These are phyloP conservation scores for Pristionchus maxplancki DNA, from an alignment of 2,888 invertebrate genomes.

Conservation along the genomic window DNA sequence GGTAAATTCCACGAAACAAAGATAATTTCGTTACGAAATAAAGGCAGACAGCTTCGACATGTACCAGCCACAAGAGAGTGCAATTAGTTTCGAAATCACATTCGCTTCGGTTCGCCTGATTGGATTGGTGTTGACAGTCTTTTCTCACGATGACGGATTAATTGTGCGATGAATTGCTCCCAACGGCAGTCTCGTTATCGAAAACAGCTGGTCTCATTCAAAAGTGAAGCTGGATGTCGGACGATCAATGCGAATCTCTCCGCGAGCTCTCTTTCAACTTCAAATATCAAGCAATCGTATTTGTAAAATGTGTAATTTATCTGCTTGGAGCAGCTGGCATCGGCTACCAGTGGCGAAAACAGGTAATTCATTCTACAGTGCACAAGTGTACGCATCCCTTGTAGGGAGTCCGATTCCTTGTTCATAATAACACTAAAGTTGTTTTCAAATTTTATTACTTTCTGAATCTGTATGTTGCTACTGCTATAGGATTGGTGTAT, in stretches of 20 bases:
- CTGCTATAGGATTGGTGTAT: neutral
- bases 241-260: neutral
- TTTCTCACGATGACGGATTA: conserved; percentile 3
- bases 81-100: neutral
- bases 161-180: conserved; percentile 21
- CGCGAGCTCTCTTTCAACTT: neutral
- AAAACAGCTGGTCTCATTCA: neutral
- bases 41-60: no score
- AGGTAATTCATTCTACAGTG: no score
- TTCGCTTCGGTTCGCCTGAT: neutral
- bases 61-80: neutral
- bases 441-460: neutral
- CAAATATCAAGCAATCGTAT: neutral
- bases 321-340: neutral
- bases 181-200: neutral
- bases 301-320: neutral
- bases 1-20: no score
- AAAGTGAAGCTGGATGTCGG: neutral
- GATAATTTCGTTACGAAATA: no score
- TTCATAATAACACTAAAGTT: neutral
- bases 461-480: neutral
- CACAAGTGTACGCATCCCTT: no score
- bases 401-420: conserved; percentile 3
- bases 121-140: neutral
- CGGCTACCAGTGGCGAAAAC: neutral